These are phyloP conservation scores for Brotula barbata DNA, from an alignment of 2,797 vertebrate genomes.

Conservation along the genomic window DNA sequence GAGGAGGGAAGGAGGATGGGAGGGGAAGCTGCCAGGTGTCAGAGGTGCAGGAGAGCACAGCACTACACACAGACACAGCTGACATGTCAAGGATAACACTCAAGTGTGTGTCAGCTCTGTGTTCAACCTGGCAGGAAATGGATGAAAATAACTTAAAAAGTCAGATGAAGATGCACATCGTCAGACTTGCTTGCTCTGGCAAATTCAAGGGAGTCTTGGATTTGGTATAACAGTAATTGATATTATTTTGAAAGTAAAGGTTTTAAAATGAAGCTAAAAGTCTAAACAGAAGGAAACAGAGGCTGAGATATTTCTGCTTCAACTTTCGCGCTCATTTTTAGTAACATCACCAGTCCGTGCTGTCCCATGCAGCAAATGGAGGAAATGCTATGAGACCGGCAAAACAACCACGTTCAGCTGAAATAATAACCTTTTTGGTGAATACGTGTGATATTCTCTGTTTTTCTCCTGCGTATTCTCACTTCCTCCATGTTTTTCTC, in stretches of 20 bases:
- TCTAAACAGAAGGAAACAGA: not conserved
- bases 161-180: not conserved
- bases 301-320: conserved; percentile 7
- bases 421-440: too few relatives aligned
- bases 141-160: not conserved
- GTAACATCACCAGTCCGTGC: conserved; percentile 1
- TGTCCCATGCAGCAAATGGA: not conserved
- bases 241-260: not conserved
- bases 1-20: conserved; percentile 19
- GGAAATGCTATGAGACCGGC: not conserved
- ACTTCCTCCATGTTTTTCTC: conserved; percentile 1
- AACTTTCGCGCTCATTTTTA: conserved; percentile 34
- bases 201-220: not conserved
- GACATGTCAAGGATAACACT: not conserved
- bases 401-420: too few relatives aligned
- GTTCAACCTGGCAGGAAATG: not conserved
- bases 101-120: not conserved
- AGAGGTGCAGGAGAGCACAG: conserved; percentile 22
- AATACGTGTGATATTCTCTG: too few relatives aligned
- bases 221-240: not conserved
- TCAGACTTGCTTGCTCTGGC: not conserved
- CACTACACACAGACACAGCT: not conserved
- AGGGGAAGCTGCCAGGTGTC: conserved; percentile 34
- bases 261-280: not conserved
- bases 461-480: conserved; percentile 9